phyloP scores from a whole-genome alignment of 30 jellyfish, hydroid and myxozoan genomes.

The Turritopsis dohrnii region DNA sequence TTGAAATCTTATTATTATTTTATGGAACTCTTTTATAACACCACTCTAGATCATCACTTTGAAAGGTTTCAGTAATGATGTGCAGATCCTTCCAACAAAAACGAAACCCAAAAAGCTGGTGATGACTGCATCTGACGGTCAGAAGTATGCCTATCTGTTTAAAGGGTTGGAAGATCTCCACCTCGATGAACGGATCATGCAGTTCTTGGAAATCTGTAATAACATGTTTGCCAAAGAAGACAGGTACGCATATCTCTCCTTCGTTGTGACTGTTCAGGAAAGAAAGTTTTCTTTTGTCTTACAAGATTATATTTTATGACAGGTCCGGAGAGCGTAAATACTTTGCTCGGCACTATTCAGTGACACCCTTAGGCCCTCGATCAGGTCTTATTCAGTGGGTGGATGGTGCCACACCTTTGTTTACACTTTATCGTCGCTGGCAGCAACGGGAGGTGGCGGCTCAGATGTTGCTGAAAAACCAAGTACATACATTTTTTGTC shows the following conservation, averaged over 20 bases:
- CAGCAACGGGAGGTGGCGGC: conserved; percentile 91
- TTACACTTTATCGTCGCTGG: conserved; percentile 89
- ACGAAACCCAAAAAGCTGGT: conserved; percentile 97
- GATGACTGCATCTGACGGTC: conserved; percentile 89
- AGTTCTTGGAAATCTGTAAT: conserved; percentile 89
- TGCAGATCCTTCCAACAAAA: conserved; percentile 87
- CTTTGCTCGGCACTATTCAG: conserved; percentile 87
- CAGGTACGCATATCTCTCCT: conserved; percentile 30
- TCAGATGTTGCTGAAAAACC: conserved; percentile 41
- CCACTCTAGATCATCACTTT: conserved; percentile 48
- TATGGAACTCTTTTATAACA: background rate
- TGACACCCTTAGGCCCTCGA: conserved; percentile 96
- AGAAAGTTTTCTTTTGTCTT: background rate
- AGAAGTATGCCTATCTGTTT: conserved; percentile 90
- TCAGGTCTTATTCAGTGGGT: conserved; percentile 99
- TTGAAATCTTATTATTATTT: background rate
- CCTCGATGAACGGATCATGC: conserved; percentile 96
- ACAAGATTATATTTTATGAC: background rate
- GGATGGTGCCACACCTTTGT: conserved; percentile 99
- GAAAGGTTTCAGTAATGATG: conserved; percentile 66
- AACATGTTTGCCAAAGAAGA: conserved; percentile 96
- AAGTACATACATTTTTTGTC: background rate
- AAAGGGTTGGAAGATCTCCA: conserved; percentile 97
- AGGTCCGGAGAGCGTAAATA: conserved; percentile 57
- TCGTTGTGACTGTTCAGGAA: background rate